These are phyloP conservation scores for Cromileptes altivelis DNA, from an alignment of 2,113 vertebrate genomes.

Conservation along the genomic window DNA sequence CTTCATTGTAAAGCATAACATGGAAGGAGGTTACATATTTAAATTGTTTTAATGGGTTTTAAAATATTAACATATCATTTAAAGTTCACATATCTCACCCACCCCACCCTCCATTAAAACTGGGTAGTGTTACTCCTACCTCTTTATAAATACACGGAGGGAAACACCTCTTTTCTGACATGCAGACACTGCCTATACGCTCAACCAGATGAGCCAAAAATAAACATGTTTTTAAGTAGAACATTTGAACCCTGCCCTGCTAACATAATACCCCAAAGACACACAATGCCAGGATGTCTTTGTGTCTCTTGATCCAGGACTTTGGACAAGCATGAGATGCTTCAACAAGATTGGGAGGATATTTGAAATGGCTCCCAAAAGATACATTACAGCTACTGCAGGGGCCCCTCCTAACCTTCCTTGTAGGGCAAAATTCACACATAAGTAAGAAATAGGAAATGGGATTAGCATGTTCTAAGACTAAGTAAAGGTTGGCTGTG, in stretches of 20 bases:
- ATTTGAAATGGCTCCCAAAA: neutral
- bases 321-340: neutral
- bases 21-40: neutral
- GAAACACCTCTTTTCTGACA: neutral
- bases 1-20: too few species aligned
- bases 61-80: neutral
- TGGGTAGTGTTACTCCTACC: too few species aligned
- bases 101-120: too few species aligned
- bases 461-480: too few species aligned
- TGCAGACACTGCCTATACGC: neutral
- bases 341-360: neutral
- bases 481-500: neutral
- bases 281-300: conserved; percentile 46
- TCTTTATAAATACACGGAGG: neutral
- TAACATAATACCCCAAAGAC: too few species aligned
- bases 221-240: neutral
- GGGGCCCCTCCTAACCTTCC: neutral
- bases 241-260: neutral
- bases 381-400: neutral
- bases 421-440: too few species aligned
- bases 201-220: neutral
- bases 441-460: too few species aligned
- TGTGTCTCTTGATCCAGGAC: neutral
- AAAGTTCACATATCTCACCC: neutral
- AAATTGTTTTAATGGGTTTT: neutral